Evolutionary conservation across 2,113 vertebrate genomes (phyloP).

Genomic region (Notarius quadriscutis): DNA sequence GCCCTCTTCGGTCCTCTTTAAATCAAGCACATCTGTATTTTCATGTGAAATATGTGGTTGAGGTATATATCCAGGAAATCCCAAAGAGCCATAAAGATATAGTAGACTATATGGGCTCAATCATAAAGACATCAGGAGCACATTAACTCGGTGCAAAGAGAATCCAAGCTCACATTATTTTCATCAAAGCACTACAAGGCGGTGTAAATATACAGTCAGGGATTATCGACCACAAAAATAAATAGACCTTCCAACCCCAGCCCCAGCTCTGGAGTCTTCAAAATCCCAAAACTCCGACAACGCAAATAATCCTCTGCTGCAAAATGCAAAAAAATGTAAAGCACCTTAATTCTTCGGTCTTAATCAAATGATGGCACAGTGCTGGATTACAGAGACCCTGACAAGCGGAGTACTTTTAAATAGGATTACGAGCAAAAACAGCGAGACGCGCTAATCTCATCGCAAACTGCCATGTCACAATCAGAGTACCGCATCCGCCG

Average conservation of each 20-base stretch:
- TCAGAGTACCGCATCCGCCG: slow-evolving; percentile 54
- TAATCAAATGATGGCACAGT: slow-evolving; percentile 40
- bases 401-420: slow-evolving; percentile 69
- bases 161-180: background rate
- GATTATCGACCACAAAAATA: slow-evolving; percentile 35
- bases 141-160: background rate
- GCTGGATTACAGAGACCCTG: slow-evolving; percentile 56
- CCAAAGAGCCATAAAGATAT: background rate
- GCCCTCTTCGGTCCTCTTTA: background rate
- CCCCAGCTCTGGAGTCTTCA: slow-evolving; percentile 30
- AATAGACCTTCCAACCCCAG: slow-evolving; percentile 19
- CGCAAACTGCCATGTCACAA: slow-evolving; percentile 59
- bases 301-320: background rate
- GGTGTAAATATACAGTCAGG: background rate
- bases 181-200: background rate
- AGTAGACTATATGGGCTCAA: background rate
- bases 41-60: background rate
- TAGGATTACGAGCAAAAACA: slow-evolving; percentile 62
- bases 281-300: background rate
- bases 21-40: slow-evolving; percentile 19
- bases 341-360: slow-evolving; percentile 43
- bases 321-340: slow-evolving; percentile 50
- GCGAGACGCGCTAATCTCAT: slow-evolving; percentile 60
- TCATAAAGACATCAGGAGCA: slow-evolving; percentile 1
- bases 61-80: slow-evolving; percentile 4